Conservation (phyloP, 2,113 vertebrate genomes). For the Percopsis transmontana region DNA sequence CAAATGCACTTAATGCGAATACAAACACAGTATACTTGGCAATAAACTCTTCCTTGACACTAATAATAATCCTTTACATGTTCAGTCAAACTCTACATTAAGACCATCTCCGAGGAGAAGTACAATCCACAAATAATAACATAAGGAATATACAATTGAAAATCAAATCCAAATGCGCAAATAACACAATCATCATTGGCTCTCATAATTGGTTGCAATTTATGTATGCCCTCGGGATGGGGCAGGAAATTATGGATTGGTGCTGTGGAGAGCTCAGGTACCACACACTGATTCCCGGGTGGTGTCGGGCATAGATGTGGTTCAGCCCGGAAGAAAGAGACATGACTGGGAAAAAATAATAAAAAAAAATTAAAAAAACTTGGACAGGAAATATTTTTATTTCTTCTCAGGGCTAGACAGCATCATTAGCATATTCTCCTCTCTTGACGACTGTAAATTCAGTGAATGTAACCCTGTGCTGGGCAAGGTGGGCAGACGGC, state of each 20-base stretch:
- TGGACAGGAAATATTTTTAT: conserved; percentile 61
- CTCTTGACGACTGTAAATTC: conserved; percentile 71
- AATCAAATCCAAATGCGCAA: conserved; percentile 66
- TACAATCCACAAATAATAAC: conserved; percentile 42
- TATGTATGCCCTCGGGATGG: conserved; percentile 45
- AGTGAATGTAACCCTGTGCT: conserved; percentile 57
- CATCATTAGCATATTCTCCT: conserved; percentile 66
- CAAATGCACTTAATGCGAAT: conserved; percentile 1
- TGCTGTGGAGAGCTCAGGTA: conserved; percentile 22
- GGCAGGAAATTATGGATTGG: conserved; percentile 52
- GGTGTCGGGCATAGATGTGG: conserved; percentile 26
- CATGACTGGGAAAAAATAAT: not conserved
- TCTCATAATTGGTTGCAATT: conserved; percentile 65
- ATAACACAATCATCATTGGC: conserved; percentile 63
- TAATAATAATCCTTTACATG: conserved; percentile 29
- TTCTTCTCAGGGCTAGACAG: conserved; percentile 50
- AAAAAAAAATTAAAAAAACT: conserved; percentile 39
- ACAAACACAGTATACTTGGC: not conserved
- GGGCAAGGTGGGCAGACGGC: conserved; percentile 68
- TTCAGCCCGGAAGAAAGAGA: conserved; percentile 27
- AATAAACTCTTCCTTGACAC: conserved; percentile 30
- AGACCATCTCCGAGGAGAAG: conserved; percentile 41
- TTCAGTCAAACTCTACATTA: conserved; percentile 21
- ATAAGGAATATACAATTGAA: conserved; percentile 57
- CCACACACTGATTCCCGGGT: conserved; percentile 9